Base-by-base conservation (phyloP, 1,140 invertebrate species). In the Macrobrachium rosenbergii region DNA sequence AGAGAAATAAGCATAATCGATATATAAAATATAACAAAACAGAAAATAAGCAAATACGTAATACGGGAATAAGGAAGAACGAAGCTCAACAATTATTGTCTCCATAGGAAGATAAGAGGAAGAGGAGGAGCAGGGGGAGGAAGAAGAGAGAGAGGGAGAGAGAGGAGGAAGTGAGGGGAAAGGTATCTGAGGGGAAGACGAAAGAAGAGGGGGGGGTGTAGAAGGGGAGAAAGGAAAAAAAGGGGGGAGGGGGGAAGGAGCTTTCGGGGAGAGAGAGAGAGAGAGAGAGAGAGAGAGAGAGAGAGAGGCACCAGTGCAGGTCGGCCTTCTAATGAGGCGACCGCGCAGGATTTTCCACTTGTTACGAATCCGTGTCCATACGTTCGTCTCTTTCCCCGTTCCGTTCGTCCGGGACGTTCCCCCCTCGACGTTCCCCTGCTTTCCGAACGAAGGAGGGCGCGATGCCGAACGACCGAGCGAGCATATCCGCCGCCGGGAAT, bases 311-410 rank as follows among this genome's bases (percentile, higher is more conserved):
- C 75, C 62, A 67, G 82, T 77, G 82, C 82, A 77, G 82, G 73
- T 84, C 77, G 76, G 60, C 75, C 75, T 59, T 78, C 82, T 84
- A 84, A 84, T 84, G 82, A 84, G 82, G 82, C 60, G 72, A 28
- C 58, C 72, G 37, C 59, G 82, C 75, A 78, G 82, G 82, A 84
- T 84, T 84, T 84, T 84, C 82, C 82, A 84, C 82, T 84, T 84
- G 82, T 84, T 84, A 84, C 60, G 73, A 75, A 60, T 60, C 14
- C 8, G 43, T 73, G 76, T 37, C 37, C 75, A 19, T 2, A 17
- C 0, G 45, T n/a, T 76, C 77, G 73, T 73, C 6, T 11, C 45
- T 11, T 6, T 45, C 21, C 62, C 83, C 19, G 37, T 58, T 21
- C 37, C 17, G 52, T 86, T 86, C 76, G 83, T 72, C 21, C 76